phyloP scores from a whole-genome alignment of 2,888 invertebrate species.

The Philereme vetulata region DNA sequence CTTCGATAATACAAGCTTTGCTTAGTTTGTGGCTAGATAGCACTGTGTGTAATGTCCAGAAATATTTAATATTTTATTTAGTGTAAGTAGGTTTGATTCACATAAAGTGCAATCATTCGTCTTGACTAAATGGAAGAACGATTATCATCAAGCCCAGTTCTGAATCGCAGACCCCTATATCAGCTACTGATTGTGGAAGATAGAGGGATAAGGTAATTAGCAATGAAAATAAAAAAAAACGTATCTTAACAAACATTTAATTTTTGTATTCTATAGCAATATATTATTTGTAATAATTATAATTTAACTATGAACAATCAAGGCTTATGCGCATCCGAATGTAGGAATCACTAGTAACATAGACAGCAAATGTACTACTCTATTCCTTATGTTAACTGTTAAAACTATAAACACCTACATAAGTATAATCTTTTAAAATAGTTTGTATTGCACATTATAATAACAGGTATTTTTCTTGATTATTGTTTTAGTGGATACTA shows the following conservation, averaged over 20 bases:
- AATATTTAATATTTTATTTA: no score
- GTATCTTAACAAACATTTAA: slow-evolving; percentile 82
- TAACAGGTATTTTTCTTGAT: slow-evolving; percentile 18
- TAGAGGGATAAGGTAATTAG: slow-evolving; percentile 20
- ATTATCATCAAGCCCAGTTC: no score
- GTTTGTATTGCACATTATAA: slow-evolving; percentile 67
- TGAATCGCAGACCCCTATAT: no score
- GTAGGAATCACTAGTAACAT: slow-evolving; percentile 58
- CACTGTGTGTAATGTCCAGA: no score
- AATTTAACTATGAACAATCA: slow-evolving; percentile 68
- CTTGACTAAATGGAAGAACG: no score
- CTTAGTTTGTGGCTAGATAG: no score
- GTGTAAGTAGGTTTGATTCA: no score
- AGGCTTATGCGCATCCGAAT: slow-evolving; percentile 54
- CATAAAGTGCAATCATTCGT: no score
- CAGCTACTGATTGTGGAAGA: neutral
- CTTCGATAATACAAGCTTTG: no score
- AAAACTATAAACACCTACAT: slow-evolving; percentile 55
- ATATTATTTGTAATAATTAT: slow-evolving; percentile 82
- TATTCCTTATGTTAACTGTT: slow-evolving; percentile 14
- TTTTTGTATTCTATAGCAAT: slow-evolving; percentile 79
- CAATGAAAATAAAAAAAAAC: slow-evolving; percentile 21
- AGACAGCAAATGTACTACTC: slow-evolving; percentile 45
- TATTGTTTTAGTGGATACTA: neutral
- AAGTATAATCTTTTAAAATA: slow-evolving; percentile 46